These are phyloP conservation scores for Oncopodura yosiiana DNA, from an alignment of 1,140 invertebrate genomes.

Conservation along the genomic window DNA sequence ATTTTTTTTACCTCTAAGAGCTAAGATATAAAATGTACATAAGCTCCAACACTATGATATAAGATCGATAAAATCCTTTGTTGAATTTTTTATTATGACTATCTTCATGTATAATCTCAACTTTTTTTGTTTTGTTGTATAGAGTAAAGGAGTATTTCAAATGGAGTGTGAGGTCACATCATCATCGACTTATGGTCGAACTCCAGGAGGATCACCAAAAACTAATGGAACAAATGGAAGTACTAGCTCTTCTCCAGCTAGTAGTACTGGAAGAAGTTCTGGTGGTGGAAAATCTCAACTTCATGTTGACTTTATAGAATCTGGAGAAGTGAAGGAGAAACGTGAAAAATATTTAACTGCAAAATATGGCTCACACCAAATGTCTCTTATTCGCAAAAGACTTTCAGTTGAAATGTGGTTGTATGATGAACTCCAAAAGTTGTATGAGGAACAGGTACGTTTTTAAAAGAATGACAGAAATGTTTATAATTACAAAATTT, in stretches of 20 bases:
- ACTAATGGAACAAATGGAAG: slow-evolving; percentile 1
- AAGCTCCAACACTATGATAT: too few relatives aligned
- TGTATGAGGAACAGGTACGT: slow-evolving; percentile 66
- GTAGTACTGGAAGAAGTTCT: slow-evolving; percentile 1
- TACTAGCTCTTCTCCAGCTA: background rate
- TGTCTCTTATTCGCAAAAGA: slow-evolving; percentile 88
- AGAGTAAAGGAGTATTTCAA: slow-evolving; percentile 26
- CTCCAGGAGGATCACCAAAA: slow-evolving; percentile 10
- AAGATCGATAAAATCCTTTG: too few relatives aligned
- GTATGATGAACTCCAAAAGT: slow-evolving; percentile 82
- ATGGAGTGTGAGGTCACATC: slow-evolving; percentile 34
- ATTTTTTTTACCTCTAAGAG: too few relatives aligned
- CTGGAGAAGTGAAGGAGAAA: slow-evolving; percentile 68
- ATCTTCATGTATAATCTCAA: too few relatives aligned
- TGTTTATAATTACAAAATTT: background rate
- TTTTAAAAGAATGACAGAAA: slow-evolving; percentile 1
- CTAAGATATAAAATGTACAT: too few relatives aligned
- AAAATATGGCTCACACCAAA: slow-evolving; percentile 93
- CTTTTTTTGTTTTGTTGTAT: slow-evolving; percentile 9
- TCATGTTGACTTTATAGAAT: slow-evolving; percentile 75
- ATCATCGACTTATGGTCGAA: slow-evolving; percentile 21
- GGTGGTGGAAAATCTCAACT: slow-evolving; percentile 40
- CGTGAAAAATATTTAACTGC: slow-evolving; percentile 90
- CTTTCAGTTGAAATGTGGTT: slow-evolving; percentile 95
- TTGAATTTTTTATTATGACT: too few relatives aligned